A percentile compares a stretch with the other conserved stretches of the same genome.
Conservation (phyloP, 2,113 vertebrate species). For the Tragulus kanchil region DNA sequence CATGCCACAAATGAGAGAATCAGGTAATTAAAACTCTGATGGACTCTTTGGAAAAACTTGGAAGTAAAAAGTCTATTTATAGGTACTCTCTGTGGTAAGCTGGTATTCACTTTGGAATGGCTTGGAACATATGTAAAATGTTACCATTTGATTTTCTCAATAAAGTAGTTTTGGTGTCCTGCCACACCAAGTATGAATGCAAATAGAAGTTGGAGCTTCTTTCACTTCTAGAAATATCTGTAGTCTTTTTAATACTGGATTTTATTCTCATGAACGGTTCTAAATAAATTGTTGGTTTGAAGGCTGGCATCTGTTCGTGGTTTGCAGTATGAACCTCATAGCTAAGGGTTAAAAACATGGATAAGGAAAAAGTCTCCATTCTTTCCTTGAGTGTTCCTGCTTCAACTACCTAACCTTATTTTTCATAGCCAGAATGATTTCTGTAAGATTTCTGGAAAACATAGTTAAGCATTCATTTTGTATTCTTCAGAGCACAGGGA, state of each 20-base stretch:
- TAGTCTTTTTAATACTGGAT: neutral
- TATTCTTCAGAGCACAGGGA: neutral
- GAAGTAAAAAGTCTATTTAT: neutral
- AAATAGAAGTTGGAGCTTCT: neutral
- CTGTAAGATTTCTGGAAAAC: neutral
- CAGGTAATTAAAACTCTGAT: neutral
- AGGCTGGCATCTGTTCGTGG: neutral
- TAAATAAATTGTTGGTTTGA: neutral
- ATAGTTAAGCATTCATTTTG: neutral
- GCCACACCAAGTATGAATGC: neutral
- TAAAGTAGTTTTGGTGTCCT: neutral
- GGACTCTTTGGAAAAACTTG: neutral
- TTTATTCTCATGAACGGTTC: neutral
- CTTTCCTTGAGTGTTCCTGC: neutral
- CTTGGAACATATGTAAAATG: neutral
- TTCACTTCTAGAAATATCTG: neutral
- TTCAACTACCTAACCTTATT: neutral
- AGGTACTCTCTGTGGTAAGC: neutral
- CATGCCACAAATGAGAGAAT: neutral
- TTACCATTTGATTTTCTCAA: neutral
- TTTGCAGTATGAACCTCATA: neutral
- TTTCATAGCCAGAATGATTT: slow-evolving; percentile 42
- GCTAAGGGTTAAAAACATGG: neutral
- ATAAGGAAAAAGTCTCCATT: neutral
- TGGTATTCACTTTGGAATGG: neutral